These are phyloP conservation scores for Geothlypis trichas DNA, from an alignment of 2,113 vertebrate species.

Conservation along the genomic window DNA sequence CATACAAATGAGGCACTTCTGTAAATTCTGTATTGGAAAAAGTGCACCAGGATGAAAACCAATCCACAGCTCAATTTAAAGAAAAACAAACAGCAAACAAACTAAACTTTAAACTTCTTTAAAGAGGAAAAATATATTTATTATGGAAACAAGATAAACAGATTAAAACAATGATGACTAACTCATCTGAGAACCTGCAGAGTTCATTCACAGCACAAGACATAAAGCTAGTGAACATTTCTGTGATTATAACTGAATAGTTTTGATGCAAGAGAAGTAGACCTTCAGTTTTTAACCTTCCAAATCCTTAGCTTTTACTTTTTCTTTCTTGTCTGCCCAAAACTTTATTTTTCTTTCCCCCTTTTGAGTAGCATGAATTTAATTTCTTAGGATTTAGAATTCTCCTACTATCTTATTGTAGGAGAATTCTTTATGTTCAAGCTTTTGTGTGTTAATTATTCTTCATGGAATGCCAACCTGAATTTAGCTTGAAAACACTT, in stretches of 20 bases:
- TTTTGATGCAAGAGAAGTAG: neutral
- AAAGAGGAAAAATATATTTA: neutral
- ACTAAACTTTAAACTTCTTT: neutral
- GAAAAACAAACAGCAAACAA: neutral
- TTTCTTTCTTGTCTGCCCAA: neutral
- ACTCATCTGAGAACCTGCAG: neutral
- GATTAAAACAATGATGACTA: slow-evolving; percentile 23
- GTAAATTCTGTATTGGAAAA: neutral
- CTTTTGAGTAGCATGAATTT: neutral
- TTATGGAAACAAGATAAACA: slow-evolving; percentile 45
- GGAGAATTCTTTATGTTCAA: neutral
- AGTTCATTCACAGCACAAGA: neutral
- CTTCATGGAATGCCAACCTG: neutral
- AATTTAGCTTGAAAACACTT: slow-evolving; percentile 37
- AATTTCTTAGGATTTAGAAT: neutral
- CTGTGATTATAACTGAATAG: neutral
- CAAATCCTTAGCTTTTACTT: neutral
- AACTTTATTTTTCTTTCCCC: neutral
- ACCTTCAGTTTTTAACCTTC: neutral
- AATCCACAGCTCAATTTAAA: neutral
- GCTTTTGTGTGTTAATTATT: neutral
- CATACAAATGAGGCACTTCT: neutral
- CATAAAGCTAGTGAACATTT: neutral
- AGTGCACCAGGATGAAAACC: neutral
- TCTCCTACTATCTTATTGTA: neutral